A percentile compares a stretch with the other conserved stretches of the same genome.
These are phyloP conservation scores for Morpho achilles DNA, from an alignment of 2,888 invertebrate genomes.

Conservation along the genomic window DNA sequence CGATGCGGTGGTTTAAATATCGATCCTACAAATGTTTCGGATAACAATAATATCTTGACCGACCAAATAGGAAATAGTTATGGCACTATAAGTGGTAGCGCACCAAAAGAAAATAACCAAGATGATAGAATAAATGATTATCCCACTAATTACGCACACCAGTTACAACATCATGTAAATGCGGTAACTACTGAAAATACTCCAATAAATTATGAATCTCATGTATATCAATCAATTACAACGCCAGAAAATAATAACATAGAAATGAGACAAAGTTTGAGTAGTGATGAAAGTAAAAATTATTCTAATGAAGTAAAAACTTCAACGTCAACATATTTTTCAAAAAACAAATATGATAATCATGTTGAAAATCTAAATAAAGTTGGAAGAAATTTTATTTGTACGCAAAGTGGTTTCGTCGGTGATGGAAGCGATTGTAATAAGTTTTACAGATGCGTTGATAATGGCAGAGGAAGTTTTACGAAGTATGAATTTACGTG, in stretches of 20 bases:
- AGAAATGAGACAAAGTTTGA: not conserved
- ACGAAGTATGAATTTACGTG: conserved; percentile 77
- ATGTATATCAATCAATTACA: not conserved
- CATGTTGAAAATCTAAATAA: no score
- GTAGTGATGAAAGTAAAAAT: no score
- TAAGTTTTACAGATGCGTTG: conserved; percentile 84
- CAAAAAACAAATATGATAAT: no score
- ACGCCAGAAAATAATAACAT: not conserved
- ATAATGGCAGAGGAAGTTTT: conserved; percentile 57
- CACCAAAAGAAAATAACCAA: not conserved
- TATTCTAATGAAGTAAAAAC: no score
- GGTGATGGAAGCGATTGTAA: conserved; percentile 76
- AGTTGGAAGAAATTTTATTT: conserved; percentile 39
- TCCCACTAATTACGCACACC: not conserved
- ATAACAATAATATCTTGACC: not conserved
- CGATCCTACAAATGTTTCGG: not conserved
- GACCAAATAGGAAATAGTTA: not conserved
- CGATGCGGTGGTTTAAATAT: conserved; percentile 46
- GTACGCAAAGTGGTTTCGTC: conserved; percentile 78
- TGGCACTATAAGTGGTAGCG: not conserved
- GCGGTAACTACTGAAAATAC: not conserved
- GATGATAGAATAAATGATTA: not conserved
- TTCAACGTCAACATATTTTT: no score
- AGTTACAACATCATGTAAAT: not conserved
- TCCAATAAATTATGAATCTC: not conserved